phyloP scores from a whole-genome alignment of 1,140 invertebrate genomes.

The Oncopodura yosiiana region DNA sequence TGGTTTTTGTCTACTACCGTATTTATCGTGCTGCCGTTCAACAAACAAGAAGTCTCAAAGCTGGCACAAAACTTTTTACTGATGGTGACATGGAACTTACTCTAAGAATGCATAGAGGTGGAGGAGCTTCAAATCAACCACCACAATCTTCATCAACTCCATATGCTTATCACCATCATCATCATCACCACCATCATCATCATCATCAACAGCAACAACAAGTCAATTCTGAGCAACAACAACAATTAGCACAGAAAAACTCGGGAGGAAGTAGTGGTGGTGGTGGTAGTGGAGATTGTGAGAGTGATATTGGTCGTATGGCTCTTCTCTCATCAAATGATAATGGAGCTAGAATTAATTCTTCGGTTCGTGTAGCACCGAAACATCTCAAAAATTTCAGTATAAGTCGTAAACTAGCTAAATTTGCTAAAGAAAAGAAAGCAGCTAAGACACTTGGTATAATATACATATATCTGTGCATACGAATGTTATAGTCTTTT shows the following conservation, averaged over 20 bases:
- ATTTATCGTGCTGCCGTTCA: slow-evolving; percentile 89
- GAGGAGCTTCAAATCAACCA: slow-evolving; percentile 41
- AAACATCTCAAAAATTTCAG: slow-evolving; percentile 67
- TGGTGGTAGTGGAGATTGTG: slow-evolving; percentile 27
- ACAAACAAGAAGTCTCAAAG: slow-evolving; percentile 80
- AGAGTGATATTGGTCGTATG: slow-evolving; percentile 28
- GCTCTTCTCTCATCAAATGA: slow-evolving; percentile 20
- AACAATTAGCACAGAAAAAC: too few species aligned
- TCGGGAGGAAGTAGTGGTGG: slow-evolving; percentile 25
- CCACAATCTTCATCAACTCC: slow-evolving; percentile 25
- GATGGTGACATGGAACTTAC: slow-evolving; percentile 69
- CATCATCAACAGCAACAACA: slow-evolving; percentile 32
- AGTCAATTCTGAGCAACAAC: slow-evolving; percentile 16
- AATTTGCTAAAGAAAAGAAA: slow-evolving; percentile 91
- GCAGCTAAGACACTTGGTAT: slow-evolving; percentile 89
- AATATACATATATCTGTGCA: slow-evolving; percentile 50
- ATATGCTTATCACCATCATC: slow-evolving; percentile 4
- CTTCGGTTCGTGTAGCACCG: slow-evolving; percentile 32
- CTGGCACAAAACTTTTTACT: slow-evolving; percentile 58
- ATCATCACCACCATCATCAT: slow-evolving; percentile 5
- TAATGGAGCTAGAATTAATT: slow-evolving; percentile 14
- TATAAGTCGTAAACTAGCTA: slow-evolving; percentile 74
- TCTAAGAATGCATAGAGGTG: slow-evolving; percentile 77
- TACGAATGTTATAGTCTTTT: too few species aligned
- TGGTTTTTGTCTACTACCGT: slow-evolving; percentile 94